Conservation (phyloP, 2,113 vertebrate genomes). For the Hymenochirus boettgeri region DNA sequence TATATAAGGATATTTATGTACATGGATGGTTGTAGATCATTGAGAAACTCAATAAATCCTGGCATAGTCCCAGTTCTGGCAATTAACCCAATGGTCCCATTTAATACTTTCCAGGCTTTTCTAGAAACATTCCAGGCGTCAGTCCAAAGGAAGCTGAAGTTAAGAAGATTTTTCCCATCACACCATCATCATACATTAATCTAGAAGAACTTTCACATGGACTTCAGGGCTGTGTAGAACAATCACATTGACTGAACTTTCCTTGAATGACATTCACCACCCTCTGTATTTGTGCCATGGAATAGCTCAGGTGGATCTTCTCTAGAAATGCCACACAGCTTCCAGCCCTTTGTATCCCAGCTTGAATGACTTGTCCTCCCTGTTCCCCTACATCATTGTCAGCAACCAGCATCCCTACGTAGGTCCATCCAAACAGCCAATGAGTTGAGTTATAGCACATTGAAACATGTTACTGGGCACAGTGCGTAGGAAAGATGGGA, state of each 20-base stretch:
- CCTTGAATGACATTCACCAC: conserved; percentile 16
- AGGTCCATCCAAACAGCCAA: conserved; percentile 76
- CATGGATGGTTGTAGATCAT: background rate
- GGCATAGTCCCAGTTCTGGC: conserved; percentile 17
- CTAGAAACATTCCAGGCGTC: conserved; percentile 14
- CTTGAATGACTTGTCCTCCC: conserved; percentile 9
- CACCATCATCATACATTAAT: conserved; percentile 7
- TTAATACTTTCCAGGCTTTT: conserved; percentile 27
- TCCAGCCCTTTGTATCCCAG: conserved; percentile 21
- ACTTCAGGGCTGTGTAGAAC: conserved; percentile 27
- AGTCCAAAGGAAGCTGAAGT: conserved; percentile 21
- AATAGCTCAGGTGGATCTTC: conserved; percentile 31
- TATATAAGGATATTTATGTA: conserved; percentile 8
- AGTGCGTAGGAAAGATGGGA: conserved; percentile 82
- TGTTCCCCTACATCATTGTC: conserved; percentile 32
- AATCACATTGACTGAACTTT: conserved; percentile 16
- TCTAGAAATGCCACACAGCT: conserved; percentile 24
- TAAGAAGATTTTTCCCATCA: conserved; percentile 11
- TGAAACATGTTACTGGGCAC: conserved; percentile 72
- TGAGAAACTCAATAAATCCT: conserved; percentile 17
- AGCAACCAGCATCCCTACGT: conserved; percentile 62
- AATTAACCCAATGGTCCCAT: conserved; percentile 17
- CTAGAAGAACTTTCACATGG: conserved; percentile 14
- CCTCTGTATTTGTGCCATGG: conserved; percentile 3
- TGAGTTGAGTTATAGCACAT: conserved; percentile 63